phyloP scores from a whole-genome alignment of 2,113 vertebrate genomes.

The Variabilichromis moorii region DNA sequence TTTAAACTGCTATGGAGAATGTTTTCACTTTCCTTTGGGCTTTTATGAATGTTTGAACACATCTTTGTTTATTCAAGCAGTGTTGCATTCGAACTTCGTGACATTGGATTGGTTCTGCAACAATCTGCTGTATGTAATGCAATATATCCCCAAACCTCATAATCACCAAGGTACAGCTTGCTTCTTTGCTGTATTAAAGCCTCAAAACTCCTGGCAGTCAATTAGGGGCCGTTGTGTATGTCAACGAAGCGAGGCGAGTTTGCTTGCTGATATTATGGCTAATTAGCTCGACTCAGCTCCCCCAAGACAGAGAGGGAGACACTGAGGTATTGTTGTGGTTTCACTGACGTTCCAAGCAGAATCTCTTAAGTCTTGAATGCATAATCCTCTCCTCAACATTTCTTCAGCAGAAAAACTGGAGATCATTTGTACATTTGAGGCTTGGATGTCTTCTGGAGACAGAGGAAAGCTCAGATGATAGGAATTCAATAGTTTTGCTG shows the following conservation, averaged over 20 bases:
- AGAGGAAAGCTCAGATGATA: constrained; percentile 2
- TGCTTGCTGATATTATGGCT: constrained; percentile 70
- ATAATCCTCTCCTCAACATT: constrained; percentile 44
- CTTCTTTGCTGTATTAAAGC: constrained; percentile 57
- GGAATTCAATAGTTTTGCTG: not conserved
- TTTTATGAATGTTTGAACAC: constrained; percentile 41
- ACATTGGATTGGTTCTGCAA: constrained; percentile 64
- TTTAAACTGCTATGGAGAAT: constrained; percentile 29
- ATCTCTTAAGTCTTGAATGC: constrained; percentile 34
- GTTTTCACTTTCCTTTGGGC: constrained; percentile 35
- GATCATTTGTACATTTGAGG: constrained; percentile 18
- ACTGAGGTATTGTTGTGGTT: constrained; percentile 58
- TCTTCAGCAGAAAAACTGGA: constrained; percentile 10
- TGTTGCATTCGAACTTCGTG: constrained; percentile 49
- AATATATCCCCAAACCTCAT: constrained; percentile 57
- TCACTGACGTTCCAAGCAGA: constrained; percentile 31
- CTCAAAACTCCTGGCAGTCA: constrained; percentile 65
- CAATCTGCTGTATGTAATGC: constrained; percentile 47
- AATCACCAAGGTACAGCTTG: constrained; percentile 66
- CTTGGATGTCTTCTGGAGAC: not conserved
- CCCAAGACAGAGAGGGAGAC: constrained; percentile 56
- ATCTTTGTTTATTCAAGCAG: constrained; percentile 55
- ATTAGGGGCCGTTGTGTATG: constrained; percentile 59
- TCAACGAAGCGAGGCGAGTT: constrained; percentile 62
- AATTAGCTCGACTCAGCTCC: constrained; percentile 66